Percentiles rank a stretch among this genome's conserved stretches.
phyloP scores from a whole-genome alignment of 2,797 vertebrate species.

The Synaphobranchus kaupii region DNA sequence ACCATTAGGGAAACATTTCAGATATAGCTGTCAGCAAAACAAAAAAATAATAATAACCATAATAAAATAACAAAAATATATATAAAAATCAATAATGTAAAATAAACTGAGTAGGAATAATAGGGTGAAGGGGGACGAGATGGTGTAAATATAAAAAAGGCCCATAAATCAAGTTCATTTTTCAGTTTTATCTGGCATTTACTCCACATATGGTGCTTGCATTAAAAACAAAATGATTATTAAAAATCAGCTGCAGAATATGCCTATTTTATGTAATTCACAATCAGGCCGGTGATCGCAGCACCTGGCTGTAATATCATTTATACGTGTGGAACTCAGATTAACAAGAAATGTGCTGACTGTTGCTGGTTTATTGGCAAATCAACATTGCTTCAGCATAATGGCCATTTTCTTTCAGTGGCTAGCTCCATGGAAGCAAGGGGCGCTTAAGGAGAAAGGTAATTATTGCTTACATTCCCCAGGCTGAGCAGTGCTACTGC shows the following conservation, averaged over 20 bases:
- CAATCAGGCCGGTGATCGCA: conserved; percentile 27
- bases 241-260: neutral
- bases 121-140: neutral
- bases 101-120: neutral
- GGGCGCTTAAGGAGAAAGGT: neutral
- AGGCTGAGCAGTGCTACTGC: neutral
- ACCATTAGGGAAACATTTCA: conserved; percentile 27
- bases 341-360: conserved; percentile 42
- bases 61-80: neutral
- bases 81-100: neutral
- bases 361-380: conserved; percentile 35
- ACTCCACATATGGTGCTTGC: neutral
- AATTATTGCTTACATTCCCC: conserved; percentile 26
- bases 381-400: conserved; percentile 54
- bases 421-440: conserved; percentile 35
- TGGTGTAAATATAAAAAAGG: neutral
- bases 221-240: neutral
- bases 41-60: neutral
- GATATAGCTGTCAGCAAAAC: conserved; percentile 25
- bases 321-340: conserved; percentile 54
- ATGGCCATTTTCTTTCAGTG: conserved; percentile 51
- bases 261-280: neutral
- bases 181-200: neutral
- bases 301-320: conserved; percentile 54
- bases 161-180: conserved; percentile 3